A percentile compares a stretch with the other conserved stretches of the same genome.
phyloP scores from a whole-genome alignment of 2,888 invertebrate genomes.

The Keiferia lycopersicella region DNA sequence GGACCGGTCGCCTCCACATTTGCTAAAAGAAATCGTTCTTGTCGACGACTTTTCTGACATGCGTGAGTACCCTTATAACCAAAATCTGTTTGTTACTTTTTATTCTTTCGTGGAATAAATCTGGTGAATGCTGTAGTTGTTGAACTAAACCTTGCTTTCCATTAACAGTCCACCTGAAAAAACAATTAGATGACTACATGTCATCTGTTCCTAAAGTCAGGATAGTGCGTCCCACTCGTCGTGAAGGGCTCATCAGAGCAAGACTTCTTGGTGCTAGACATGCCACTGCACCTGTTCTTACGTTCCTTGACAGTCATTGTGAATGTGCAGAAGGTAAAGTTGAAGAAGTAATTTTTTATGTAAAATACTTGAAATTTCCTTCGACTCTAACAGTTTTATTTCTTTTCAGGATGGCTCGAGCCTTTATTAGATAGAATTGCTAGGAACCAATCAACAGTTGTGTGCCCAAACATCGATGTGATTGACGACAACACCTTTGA shows the following conservation, averaged over 20 bases:
- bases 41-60: constrained; percentile 97
- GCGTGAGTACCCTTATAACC: constrained; percentile 83
- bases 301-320: constrained; percentile 98
- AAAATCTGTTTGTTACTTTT: no score
- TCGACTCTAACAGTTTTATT: no score
- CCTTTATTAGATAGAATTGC: constrained; percentile 92
- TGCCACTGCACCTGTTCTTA: constrained; percentile 89
- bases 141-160: no score
- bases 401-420: constrained; percentile 90
- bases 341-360: no score
- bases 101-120: no score
- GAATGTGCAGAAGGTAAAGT: constrained; percentile 86
- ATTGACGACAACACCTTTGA: constrained; percentile 94
- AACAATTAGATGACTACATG: constrained; percentile 93
- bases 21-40: constrained; percentile 94
- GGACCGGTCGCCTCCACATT: constrained; percentile 90
- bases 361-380: no score
- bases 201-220: constrained; percentile 91
- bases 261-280: constrained; percentile 90
- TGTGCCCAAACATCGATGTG: constrained; percentile 95
- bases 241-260: constrained; percentile 96
- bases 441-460: constrained; percentile 88
- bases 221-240: constrained; percentile 89
- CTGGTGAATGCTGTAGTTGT: not conserved
- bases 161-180: constrained; percentile 92